Percentiles rank a stretch among this genome's conserved stretches.
Evolutionary conservation across 2,888 invertebrate genomes (phyloP).

Genomic region (Halictus ligatus): DNA sequence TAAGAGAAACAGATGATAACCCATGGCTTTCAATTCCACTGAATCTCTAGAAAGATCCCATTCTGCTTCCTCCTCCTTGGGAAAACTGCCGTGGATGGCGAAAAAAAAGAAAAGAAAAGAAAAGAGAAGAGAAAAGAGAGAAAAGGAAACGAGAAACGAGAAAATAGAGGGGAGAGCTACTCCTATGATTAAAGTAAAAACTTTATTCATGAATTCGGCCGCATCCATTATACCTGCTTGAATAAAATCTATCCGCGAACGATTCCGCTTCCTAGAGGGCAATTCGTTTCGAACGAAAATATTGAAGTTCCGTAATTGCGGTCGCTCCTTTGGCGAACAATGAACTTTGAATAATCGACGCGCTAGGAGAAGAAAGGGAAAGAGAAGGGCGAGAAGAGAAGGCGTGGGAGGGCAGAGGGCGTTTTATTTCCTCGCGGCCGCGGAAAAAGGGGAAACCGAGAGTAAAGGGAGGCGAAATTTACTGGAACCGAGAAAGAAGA

Average conservation of each 20-base stretch:
- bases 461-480: too few relatives aligned
- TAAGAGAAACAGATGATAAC: conserved; percentile 36
- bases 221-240: conserved; percentile 24
- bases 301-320: conserved; percentile 53
- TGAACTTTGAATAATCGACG: conserved; percentile 26
- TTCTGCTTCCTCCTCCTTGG: not conserved
- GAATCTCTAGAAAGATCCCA: conserved; percentile 23
- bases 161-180: not conserved
- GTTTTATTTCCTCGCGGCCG: conserved; percentile 1
- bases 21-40: conserved; percentile 47
- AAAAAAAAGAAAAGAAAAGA: not conserved
- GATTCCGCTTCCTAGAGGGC: not conserved
- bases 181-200: conserved; percentile 45
- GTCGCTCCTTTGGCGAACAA: not conserved
- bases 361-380: not conserved
- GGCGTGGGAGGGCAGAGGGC: not conserved
- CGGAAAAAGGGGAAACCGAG: not conserved
- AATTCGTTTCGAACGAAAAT: conserved; percentile 35
- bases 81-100: not conserved
- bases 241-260: conserved; percentile 31
- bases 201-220: conserved; percentile 46
- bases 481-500: not conserved
- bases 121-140: not conserved
- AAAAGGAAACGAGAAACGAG: not conserved
- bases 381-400: not conserved